These are phyloP conservation scores for Montipora efflorescens DNA, from an alignment of 64 coral and sea anemone species.

Conservation along the genomic window DNA sequence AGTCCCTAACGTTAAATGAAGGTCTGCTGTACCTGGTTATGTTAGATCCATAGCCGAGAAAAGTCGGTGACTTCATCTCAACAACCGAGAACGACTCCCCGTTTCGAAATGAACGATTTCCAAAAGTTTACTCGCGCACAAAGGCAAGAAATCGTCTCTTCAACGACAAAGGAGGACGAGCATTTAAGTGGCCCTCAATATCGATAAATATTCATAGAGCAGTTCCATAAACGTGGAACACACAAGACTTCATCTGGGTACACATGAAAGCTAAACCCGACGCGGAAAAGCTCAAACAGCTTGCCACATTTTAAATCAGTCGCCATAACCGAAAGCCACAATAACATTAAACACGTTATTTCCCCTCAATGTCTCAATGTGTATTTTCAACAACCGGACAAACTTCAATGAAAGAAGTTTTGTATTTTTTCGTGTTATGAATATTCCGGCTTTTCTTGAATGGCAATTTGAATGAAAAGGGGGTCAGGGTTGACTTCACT, in stretches of 20 bases:
- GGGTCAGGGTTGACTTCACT: background rate
- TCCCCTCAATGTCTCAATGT: background rate
- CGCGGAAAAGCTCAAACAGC: background rate
- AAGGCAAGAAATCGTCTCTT: background rate
- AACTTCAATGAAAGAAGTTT: background rate
- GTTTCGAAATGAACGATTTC: constrained; percentile 4
- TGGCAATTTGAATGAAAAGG: constrained; percentile 15
- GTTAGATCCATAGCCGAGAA: background rate
- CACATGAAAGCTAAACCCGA: background rate
- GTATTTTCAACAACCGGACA: background rate
- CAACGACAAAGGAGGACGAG: background rate
- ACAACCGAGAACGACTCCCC: background rate
- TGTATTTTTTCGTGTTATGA: constrained; percentile 57
- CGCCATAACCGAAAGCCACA: background rate
- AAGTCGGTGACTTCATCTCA: background rate
- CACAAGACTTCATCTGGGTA: constrained; percentile 19
- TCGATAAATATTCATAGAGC: constrained; percentile 30
- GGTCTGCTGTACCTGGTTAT: background rate
- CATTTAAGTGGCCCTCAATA: constrained; percentile 21
- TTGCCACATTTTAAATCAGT: too few relatives aligned
- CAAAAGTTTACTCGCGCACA: background rate
- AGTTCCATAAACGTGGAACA: constrained; percentile 39
- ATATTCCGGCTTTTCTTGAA: constrained; percentile 37
- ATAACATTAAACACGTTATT: background rate
- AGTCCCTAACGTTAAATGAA: background rate